These are phyloP conservation scores for Euplexia lucipara DNA, from an alignment of 2,888 invertebrate species.

Conservation along the genomic window DNA sequence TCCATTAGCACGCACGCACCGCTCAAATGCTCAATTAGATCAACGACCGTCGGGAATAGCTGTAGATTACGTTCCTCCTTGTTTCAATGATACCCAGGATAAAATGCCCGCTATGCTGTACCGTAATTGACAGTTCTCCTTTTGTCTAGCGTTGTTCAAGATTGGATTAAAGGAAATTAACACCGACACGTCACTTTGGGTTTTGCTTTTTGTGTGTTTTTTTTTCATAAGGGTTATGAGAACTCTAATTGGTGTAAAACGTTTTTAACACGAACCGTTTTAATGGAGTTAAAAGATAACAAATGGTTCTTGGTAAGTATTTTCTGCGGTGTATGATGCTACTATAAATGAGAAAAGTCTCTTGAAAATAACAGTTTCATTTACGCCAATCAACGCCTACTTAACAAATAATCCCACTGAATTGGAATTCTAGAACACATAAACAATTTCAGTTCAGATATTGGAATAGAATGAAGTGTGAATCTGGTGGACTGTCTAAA, in stretches of 20 bases:
- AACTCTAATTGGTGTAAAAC: constrained; percentile 45
- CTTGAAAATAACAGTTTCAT: constrained; percentile 18
- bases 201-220: constrained; percentile 51
- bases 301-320: neutral
- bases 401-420: constrained; percentile 32
- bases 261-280: constrained; percentile 35
- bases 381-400: constrained; percentile 18
- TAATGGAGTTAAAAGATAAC: constrained; percentile 30
- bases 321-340: constrained; percentile 1
- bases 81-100: constrained; percentile 78
- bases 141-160: constrained; percentile 63
- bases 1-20: constrained; percentile 89
- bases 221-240: constrained; percentile 42
- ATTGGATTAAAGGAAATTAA: constrained; percentile 61
- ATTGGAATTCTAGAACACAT: constrained; percentile 50
- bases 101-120: constrained; percentile 64
- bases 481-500: constrained; percentile 35
- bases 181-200: constrained; percentile 45
- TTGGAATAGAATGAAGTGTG: constrained; percentile 30
- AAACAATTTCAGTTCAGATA: constrained; percentile 44
- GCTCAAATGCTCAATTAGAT: constrained; percentile 89
- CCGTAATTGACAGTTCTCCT: constrained; percentile 76
- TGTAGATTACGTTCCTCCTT: constrained; percentile 82
- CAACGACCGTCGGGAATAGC: constrained; percentile 86
- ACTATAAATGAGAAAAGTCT: constrained; percentile 5